Conservation (phyloP, 1,140 invertebrate genomes). For the Hyphantria cunea region DNA sequence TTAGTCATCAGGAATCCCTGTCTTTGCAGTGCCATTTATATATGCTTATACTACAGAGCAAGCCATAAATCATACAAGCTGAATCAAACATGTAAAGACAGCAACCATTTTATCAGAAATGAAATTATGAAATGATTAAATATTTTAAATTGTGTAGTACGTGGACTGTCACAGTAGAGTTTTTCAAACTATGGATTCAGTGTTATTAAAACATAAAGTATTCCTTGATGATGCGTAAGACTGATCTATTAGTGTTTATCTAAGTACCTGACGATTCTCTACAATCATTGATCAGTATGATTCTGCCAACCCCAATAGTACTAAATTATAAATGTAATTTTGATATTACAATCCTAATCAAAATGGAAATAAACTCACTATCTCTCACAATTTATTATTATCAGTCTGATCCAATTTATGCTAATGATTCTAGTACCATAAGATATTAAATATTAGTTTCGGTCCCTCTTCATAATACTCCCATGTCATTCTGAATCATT, state of each 20-base stretch:
- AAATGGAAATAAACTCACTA: slow-evolving; percentile 30
- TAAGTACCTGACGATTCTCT: neutral
- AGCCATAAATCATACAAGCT: neutral
- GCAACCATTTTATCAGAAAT: neutral
- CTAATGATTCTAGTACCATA: slow-evolving; percentile 47
- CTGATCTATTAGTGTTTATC: slow-evolving; percentile 1
- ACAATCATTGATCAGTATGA: neutral
- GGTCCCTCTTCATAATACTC: slow-evolving; percentile 59
- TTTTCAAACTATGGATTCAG: no score
- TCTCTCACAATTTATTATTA: slow-evolving; percentile 43
- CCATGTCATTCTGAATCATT: slow-evolving; percentile 16
- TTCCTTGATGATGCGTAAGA: neutral
- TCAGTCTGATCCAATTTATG: slow-evolving; percentile 56
- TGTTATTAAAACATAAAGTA: no score
- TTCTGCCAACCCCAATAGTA: neutral
- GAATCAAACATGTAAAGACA: no score
- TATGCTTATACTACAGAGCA: no score
- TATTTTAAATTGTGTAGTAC: neutral
- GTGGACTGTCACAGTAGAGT: neutral
- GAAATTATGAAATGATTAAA: neutral
- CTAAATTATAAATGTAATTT: slow-evolving; percentile 10
- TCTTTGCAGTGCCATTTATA: no score
- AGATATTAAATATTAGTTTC: slow-evolving; percentile 47
- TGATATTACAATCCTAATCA: slow-evolving; percentile 2
- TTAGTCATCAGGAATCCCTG: neutral